Conservation (phyloP, 2,888 invertebrate species). For the Troides aeacus region DNA sequence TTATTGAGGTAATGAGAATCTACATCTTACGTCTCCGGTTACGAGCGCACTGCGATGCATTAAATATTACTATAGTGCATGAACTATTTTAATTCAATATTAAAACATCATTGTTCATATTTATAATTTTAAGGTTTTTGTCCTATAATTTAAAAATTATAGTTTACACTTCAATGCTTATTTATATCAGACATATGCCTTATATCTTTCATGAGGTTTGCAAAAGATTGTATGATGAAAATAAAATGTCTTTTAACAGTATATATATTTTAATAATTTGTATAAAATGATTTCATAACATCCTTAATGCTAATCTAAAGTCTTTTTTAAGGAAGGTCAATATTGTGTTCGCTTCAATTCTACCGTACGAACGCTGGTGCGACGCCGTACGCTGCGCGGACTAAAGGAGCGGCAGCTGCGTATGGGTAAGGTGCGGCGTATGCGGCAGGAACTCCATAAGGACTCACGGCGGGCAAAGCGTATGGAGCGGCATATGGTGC, state of each 20-base stretch:
- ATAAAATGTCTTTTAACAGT: constrained; percentile 26
- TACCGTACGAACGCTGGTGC: constrained; percentile 74
- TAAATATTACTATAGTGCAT: no score
- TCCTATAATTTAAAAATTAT: no score
- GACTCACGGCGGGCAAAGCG: constrained; percentile 31
- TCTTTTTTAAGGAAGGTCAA: constrained; percentile 62
- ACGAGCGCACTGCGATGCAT: no score
- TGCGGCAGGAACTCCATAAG: constrained; percentile 35
- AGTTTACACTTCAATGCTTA: no score
- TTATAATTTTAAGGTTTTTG: no score
- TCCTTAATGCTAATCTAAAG: constrained; percentile 34
- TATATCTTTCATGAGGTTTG: no score
- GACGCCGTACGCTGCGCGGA: constrained; percentile 54
- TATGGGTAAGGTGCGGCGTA: constrained; percentile 47
- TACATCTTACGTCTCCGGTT: no score
- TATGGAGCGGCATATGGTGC: constrained; percentile 35
- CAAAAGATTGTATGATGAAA: not conserved
- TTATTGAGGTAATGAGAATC: no score
- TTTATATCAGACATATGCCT: no score
- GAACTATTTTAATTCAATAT: no score
- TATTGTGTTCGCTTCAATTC: constrained; percentile 58
- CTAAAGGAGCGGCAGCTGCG: constrained; percentile 45
- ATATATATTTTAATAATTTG: constrained; percentile 23
- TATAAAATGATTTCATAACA: constrained; percentile 25
- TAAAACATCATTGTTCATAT: no score